Base-by-base conservation (phyloP, 1,140 invertebrate genomes). In the Formica selysi region DNA sequence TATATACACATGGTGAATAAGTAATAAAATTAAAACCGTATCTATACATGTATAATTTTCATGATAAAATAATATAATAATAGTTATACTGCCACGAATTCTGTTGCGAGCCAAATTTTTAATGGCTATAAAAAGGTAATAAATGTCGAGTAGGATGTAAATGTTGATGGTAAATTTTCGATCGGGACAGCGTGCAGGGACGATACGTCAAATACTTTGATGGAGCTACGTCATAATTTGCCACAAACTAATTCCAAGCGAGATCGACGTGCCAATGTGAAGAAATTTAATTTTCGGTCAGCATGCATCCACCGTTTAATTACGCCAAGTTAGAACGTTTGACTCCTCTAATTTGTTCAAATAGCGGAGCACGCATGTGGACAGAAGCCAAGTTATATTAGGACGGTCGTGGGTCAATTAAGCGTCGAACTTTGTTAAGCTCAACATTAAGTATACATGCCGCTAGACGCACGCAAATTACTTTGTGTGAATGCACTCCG, bases 221-320 rank as follows among this genome's bases (percentile, higher is more conserved):
- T 59, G 54, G 38, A 86, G 64, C 73, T 86, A 67, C n/a, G 54
- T 54, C 26, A 51, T 70, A 76, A 76, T 54, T 38, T 59, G 67
- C 48, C 76, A 44, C 59, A 74, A 67, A 61, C 44, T 61, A 68
- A 80, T 68, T 87, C 61, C 22, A 68, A 62, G 81, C 59, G 44
- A 73, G 81, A 89, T 89, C 70, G 74, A 87, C 88, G 73, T 87
- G 71, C 74, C 81, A 76, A 81, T 67, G 74, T 26, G 78, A 62
- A 80, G 81, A 88, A 89, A 84, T 89, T 89, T 87, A 79, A 87
- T 89, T 89, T 89, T 48, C 59, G 79, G 22, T 62, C 26, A 68
- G 44, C 85, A 41, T 62, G 54, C 62, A 86, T 76, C 61, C 73
- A 70, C 61, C 85, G 71, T 84, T 84, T 76, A 87, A 90, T 90